Base-by-base conservation (phyloP, 2,797 vertebrate species). In the Peromyscus aztecus region DNA sequence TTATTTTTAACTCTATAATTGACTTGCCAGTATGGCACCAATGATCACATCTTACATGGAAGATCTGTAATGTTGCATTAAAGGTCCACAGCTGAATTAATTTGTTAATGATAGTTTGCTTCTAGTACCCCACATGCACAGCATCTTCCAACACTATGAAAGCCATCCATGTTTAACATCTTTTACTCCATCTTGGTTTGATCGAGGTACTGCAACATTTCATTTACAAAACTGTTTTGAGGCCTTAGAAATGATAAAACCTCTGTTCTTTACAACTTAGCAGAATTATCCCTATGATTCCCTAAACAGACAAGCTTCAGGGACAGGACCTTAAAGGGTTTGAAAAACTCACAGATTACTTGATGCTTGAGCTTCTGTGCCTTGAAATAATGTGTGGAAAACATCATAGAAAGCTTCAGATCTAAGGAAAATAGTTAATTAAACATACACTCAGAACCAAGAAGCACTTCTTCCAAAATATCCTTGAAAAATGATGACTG, bases 401-500 rank as follows among this genome's bases (percentile, higher is more conserved):
- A 88, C 81, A 29, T 3, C 71, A 77, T 34, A 92, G 49, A 80
- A 91, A 88, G 29, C 31, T 63, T 49, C 8, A 89, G 34, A 89
- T 29, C 40, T 59, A 82, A 82, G 27, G 6, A 84, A 89, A 88
- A 80, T 43, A 11, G 67, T 65, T 93, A 95, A 94, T 75, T 96
- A 73, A 84, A 82, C 49, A 21, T 67, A 78, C 93, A 73, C 83
- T 91, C 2, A 0, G 31, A 91, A 55, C 11, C 40, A 91, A 89
- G 27, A 92, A 82, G 17, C 3, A 67, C 34, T 81, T 94, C 94
- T 94, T 85, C 43, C 59, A 87, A 85, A 87, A 71, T 92, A 92
- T 17, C 11, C 21, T 85, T 88, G 9, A 95, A 92, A 94, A 94
- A 82, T 69, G 87, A 76, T 77, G 59, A 92, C 65, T 88, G n/a